phyloP scores from a whole-genome alignment of 2,888 invertebrate species.

The Automeris io region DNA sequence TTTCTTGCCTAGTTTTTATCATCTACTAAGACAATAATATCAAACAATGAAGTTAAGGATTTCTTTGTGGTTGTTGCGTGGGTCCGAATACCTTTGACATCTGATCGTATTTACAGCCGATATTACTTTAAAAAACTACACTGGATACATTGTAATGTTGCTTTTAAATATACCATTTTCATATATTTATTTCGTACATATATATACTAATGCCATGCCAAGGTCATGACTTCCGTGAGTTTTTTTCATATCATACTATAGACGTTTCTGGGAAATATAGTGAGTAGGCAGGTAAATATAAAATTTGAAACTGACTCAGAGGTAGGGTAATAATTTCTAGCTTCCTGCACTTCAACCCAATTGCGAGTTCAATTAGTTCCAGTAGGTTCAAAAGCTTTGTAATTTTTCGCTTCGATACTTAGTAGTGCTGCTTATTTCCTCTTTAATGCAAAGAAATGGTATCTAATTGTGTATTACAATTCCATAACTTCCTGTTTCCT shows the following conservation, averaged over 20 bases:
- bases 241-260: constrained; percentile 2
- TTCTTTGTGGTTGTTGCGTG: constrained; percentile 45
- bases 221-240: constrained; percentile 12
- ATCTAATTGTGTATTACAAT: constrained; percentile 5
- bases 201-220: constrained; percentile 11
- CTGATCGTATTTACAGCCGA: constrained; percentile 58
- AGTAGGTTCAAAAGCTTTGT: constrained; percentile 46
- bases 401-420: constrained; percentile 37
- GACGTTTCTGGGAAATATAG: constrained; percentile 11
- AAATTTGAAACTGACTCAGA: constrained; percentile 49
- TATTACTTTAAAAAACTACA: constrained; percentile 57
- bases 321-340: constrained; percentile 53
- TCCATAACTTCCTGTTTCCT: constrained; percentile 32
- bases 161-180: neutral
- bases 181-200: neutral
- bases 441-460: constrained; percentile 10
- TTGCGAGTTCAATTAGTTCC: constrained; percentile 65
- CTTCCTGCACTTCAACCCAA: constrained; percentile 59
- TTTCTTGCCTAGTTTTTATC: constrained; percentile 1
- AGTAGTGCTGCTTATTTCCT: constrained; percentile 29
- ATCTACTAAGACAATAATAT: constrained; percentile 15
- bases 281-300: constrained; percentile 46
- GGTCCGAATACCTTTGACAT: constrained; percentile 60
- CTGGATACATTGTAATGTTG: constrained; percentile 30
- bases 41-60: constrained; percentile 36